phyloP scores from a whole-genome alignment of 2,888 invertebrate species.

The Xanthia togata region DNA sequence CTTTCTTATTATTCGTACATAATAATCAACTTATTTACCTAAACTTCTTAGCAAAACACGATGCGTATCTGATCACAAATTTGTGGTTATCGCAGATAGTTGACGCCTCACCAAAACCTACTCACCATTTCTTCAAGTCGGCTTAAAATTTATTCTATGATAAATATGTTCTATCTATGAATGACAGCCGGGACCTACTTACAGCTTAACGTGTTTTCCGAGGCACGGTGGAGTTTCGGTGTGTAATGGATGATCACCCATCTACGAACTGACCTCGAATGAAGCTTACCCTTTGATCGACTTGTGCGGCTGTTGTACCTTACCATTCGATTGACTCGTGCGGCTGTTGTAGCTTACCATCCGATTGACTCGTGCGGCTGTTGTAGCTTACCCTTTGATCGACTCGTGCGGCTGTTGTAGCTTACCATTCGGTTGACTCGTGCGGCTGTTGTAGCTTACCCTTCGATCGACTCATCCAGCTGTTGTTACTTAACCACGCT shows the following conservation, averaged over 20 bases:
- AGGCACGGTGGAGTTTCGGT: not conserved
- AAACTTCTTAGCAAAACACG: not conserved
- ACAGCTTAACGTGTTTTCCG: not conserved
- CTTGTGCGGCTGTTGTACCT: not conserved
- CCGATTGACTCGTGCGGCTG: not conserved
- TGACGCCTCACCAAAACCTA: not conserved
- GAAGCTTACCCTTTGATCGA: not conserved
- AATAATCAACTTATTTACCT: not conserved
- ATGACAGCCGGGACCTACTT: not conserved
- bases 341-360: not conserved
- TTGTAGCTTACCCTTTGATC: too few relatives aligned
- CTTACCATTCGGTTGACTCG: not conserved
- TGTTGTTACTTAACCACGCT: not conserved
- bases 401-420: too few relatives aligned
- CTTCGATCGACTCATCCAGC: not conserved
- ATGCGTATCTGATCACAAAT: not conserved
- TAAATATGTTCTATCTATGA: not conserved
- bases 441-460: not conserved
- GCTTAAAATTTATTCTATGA: too few relatives aligned
- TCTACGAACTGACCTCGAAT: not conserved
- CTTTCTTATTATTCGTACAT: not conserved
- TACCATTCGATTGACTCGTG: not conserved
- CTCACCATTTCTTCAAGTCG: not conserved
- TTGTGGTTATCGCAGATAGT: too few relatives aligned
- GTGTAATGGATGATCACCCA: too few relatives aligned